Evolutionary conservation across 2,888 invertebrate species (phyloP), one percentile per base, ranked within the genome.

Genomic region (Dasypogon diadema): DNA sequence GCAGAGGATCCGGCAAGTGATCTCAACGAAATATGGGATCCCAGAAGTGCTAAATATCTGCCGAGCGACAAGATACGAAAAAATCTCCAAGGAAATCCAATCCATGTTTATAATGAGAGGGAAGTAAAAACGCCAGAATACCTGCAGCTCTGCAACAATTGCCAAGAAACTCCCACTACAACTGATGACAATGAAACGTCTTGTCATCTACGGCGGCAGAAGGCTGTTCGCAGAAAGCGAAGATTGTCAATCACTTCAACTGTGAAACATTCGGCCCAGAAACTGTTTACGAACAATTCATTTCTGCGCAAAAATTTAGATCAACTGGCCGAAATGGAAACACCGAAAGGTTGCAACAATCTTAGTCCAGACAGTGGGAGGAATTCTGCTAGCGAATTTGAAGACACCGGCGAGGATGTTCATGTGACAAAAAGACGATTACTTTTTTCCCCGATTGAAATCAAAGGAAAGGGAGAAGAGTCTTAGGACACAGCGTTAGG

Each of bases 1-100:
- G 86, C 86, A 56, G 85, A 85, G 76, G 86, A 86, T 80, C 86
- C 86, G 5, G 86, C 86, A 60, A 86, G 84, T 80, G 85, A 86
- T 79, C 81, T 86, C 37, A 82, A 84, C 74, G 85, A 85, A 78
- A 83, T 85, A 74, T 86, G 86, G 85, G 83, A 83, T 74, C 74
- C 79, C 5, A 78, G 79, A 48, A 80, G 74, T n/a, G 79, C 79
- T 2, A 79, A 78, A 56, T 80, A 80, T 73, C 75, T 76, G 75
- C 79, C 79, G 77, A 60, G 79, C 56, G 16, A 68, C 54, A 75
- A 70, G 68, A 72, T 14, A 42, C 58, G 51, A 4, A 46, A 24
- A 77, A 76, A 75, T 78, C 46, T 77, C 14, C 54, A 51, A 5
- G 54, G 10, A 2, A 12, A 51, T 8, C 70, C 51, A 14, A 34